Evolutionary conservation across 2,888 invertebrate genomes (phyloP).

Genomic region (Heliconius erato): DNA sequence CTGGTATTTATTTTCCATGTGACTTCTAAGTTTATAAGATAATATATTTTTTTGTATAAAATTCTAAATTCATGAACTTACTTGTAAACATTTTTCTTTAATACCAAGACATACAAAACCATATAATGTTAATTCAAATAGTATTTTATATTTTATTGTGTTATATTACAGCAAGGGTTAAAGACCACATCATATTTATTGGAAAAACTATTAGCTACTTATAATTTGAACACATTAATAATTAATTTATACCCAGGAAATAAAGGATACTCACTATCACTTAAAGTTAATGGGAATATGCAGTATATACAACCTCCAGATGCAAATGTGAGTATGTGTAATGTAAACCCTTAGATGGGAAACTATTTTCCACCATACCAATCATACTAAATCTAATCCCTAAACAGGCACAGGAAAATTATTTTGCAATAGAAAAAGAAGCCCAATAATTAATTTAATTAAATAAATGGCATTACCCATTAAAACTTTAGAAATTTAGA

Average conservation of each 20-base stretch:
- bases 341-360: neutral
- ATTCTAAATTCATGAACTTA: neutral
- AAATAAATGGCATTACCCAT: neutral
- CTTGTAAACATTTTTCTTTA: neutral
- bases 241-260: conserved; percentile 96
- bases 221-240: conserved; percentile 95
- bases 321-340: conserved; percentile 72
- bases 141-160: neutral
- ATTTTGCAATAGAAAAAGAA: neutral
- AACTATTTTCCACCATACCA: neutral
- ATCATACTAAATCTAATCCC: neutral
- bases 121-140: neutral
- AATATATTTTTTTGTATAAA: neutral
- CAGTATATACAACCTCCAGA: conserved; percentile 78
- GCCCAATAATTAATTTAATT: neutral
- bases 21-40: neutral
- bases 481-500: neutral
- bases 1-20: neutral
- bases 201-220: conserved; percentile 93
- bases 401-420: neutral
- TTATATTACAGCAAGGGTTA: conserved; percentile 83
- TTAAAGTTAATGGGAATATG: conserved; percentile 86
- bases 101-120: neutral
- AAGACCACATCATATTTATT: conserved; percentile 90
- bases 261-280: conserved; percentile 93